phyloP scores from a whole-genome alignment of 2,797 vertebrate species.

The Tenualosa ilisha region DNA sequence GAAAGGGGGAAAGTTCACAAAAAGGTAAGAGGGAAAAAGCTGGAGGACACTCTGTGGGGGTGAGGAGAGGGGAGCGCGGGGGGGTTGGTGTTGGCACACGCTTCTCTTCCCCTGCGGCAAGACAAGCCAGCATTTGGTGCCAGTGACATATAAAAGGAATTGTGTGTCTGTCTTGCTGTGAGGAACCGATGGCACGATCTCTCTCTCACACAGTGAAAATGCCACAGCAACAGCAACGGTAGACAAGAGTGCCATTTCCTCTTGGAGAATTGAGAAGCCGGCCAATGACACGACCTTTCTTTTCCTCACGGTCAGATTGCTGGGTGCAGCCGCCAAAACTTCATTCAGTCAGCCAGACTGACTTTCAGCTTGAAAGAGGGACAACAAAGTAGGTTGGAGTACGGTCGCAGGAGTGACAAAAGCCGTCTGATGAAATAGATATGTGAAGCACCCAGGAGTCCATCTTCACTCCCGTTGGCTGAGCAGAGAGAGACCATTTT shows the following conservation, averaged over 20 bases:
- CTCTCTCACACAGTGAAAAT: constrained; percentile 31
- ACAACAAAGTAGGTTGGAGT: neutral
- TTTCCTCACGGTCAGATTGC: neutral
- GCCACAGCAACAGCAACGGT: constrained; percentile 9
- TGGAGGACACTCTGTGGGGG: constrained; percentile 4
- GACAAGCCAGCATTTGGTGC: constrained; percentile 31
- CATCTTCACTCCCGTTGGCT: constrained; percentile 38
- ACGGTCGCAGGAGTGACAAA: neutral
- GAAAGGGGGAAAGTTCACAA: constrained; percentile 30
- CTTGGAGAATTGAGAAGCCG: constrained; percentile 35
- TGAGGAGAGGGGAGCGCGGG: neutral
- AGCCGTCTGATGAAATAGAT: neutral
- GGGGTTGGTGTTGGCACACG: neutral
- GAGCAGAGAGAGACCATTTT: constrained; percentile 53
- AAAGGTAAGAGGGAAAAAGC: constrained; percentile 6
- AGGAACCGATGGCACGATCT: constrained; percentile 5
- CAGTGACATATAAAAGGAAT: constrained; percentile 18
- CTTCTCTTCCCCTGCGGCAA: neutral
- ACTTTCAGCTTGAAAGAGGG: neutral
- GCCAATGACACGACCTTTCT: constrained; percentile 15
- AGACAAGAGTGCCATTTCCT: constrained; percentile 28
- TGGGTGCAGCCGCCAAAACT: neutral
- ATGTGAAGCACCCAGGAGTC: constrained; percentile 25
- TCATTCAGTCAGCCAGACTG: neutral
- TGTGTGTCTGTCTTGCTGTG: neutral